Evolutionary conservation across 2,113 vertebrate species (phyloP).

Genomic region (Heterotilapia buettikoferi): DNA sequence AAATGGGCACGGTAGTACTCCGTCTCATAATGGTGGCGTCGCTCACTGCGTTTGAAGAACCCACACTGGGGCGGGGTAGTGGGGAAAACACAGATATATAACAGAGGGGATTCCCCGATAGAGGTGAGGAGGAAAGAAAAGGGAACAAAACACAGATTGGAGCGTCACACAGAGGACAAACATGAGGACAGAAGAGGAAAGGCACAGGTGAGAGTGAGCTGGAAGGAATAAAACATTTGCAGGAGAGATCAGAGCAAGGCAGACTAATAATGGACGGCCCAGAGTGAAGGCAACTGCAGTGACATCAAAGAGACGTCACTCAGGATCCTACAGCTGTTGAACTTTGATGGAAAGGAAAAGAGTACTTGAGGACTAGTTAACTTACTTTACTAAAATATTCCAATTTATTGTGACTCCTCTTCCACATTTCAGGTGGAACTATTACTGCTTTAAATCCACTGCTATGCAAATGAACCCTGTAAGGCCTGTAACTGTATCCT

Average conservation of each 20-base stretch:
- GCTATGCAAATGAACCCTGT: neutral
- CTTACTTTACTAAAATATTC: neutral
- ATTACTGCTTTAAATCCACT: neutral
- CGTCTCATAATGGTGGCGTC: slow-evolving; percentile 73
- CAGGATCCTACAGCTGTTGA: neutral
- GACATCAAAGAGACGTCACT: neutral
- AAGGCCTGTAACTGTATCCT: accelerated
- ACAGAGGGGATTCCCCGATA: neutral
- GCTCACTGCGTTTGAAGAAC: slow-evolving; percentile 83
- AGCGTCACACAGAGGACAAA: neutral
- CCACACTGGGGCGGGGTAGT: slow-evolving; percentile 75
- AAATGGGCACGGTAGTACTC: slow-evolving; percentile 84
- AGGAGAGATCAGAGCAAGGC: slow-evolving; percentile 11
- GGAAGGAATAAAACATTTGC: slow-evolving; percentile 1
- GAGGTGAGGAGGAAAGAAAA: neutral
- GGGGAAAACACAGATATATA: neutral
- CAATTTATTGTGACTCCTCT: neutral
- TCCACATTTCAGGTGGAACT: neutral
- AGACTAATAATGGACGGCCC: neutral
- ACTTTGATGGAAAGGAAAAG: neutral
- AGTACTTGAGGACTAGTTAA: neutral
- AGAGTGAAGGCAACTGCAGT: neutral
- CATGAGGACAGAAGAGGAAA: neutral
- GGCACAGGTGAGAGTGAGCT: slow-evolving; percentile 3
- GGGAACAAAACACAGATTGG: neutral